Evolutionary conservation across 2,797 vertebrate species (phyloP).

Genomic region (Gymnothorax reevesii): DNA sequence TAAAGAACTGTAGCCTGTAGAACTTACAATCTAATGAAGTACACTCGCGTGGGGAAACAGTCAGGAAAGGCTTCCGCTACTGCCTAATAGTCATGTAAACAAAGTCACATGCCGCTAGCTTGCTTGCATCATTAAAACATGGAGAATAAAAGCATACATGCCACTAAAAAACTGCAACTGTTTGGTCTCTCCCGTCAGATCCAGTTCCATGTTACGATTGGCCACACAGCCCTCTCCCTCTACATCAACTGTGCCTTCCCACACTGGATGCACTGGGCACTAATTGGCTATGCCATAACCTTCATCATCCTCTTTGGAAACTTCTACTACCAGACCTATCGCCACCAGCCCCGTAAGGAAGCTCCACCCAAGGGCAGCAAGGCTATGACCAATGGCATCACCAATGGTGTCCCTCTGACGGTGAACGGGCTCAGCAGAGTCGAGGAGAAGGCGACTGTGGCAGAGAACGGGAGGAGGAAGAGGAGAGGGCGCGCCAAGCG

Average conservation of each 20-base stretch:
- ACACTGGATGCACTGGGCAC: slow-evolving; percentile 99
- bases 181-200: slow-evolving; percentile 72
- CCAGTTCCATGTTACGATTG: slow-evolving; percentile 97
- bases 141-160: neutral
- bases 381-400: slow-evolving; percentile 78
- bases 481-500: slow-evolving; percentile 94
- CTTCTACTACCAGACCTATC: slow-evolving; percentile 98
- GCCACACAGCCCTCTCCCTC: slow-evolving; percentile 94
- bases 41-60: too few relatives aligned
- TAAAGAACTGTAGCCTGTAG: too few relatives aligned
- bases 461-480: slow-evolving; percentile 87
- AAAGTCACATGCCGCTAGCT: too few relatives aligned
- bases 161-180: neutral
- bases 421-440: slow-evolving; percentile 77
- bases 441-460: slow-evolving; percentile 74
- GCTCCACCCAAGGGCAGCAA: slow-evolving; percentile 77
- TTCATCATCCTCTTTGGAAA: slow-evolving; percentile 97
- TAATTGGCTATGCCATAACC: slow-evolving; percentile 93
- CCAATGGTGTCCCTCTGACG: slow-evolving; percentile 77
- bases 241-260: slow-evolving; percentile 97
- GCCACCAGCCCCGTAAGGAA: slow-evolving; percentile 77
- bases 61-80: too few relatives aligned
- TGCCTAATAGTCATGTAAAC: too few relatives aligned
- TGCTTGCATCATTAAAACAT: neutral
- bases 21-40: too few relatives aligned